phyloP scores from a whole-genome alignment of 2,888 invertebrate genomes.

The Protonemura montana region DNA sequence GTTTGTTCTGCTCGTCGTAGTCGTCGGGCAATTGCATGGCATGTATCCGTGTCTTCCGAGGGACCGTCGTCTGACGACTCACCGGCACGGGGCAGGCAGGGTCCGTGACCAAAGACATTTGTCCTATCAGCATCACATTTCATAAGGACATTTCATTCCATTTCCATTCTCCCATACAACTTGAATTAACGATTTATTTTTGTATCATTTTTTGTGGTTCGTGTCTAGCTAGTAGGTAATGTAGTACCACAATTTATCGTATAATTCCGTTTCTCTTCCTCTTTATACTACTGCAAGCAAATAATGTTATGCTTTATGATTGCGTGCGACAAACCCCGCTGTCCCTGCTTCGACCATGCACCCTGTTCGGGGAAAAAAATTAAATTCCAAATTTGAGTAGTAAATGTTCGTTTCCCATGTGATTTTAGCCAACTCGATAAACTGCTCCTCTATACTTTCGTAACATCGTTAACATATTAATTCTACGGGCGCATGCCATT shows the following conservation, averaged over 20 bases:
- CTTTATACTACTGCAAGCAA: background rate
- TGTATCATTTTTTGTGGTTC: background rate
- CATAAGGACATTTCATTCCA: background rate
- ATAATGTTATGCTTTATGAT: background rate
- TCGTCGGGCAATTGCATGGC: background rate
- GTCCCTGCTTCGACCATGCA: background rate
- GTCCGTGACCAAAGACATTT: conserved; percentile 7
- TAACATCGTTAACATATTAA: background rate
- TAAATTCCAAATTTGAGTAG: background rate
- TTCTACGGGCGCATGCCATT: background rate
- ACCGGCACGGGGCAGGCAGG: background rate
- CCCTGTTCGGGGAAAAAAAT: background rate
- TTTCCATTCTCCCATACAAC: background rate
- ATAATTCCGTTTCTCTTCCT: background rate
- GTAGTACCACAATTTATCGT: background rate
- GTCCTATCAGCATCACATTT: background rate
- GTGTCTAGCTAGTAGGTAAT: background rate
- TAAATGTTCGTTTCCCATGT: background rate
- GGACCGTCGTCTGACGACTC: background rate
- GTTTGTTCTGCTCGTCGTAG: background rate
- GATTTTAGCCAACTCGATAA: background rate
- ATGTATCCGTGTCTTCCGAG: background rate
- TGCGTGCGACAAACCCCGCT: background rate
- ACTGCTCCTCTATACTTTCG: background rate
- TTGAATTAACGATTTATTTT: conserved; percentile 2